Conservation (phyloP, 1,140 invertebrate genomes). For the Drosophila triauraria region DNA sequence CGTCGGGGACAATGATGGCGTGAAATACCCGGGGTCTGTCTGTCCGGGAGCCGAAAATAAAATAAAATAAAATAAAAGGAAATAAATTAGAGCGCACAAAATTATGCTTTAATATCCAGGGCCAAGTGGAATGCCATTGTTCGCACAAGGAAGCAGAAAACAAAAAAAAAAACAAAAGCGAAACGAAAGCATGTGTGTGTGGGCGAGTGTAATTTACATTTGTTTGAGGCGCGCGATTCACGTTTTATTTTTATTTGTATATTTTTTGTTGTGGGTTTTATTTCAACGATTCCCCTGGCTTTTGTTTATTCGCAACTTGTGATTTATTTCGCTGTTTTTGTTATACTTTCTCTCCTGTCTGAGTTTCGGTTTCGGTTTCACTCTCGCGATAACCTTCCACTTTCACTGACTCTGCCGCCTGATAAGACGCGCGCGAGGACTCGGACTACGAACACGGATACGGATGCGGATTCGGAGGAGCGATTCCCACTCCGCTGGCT, state of each 20-base stretch:
- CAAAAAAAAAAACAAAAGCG: conserved; percentile 1
- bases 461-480: conserved; percentile 17
- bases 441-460: conserved; percentile 4
- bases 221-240: conserved; percentile 34
- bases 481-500: conserved; percentile 31
- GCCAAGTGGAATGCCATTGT: conserved; percentile 24
- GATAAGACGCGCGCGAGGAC: conserved; percentile 67
- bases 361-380: conserved; percentile 30
- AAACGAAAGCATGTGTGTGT: conserved; percentile 25
- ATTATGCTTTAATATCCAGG: conserved; percentile 70
- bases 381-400: conserved; percentile 35
- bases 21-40: conserved; percentile 38
- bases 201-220: conserved; percentile 50
- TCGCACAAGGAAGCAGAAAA: not conserved
- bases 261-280: conserved; percentile 37
- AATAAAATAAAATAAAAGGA: conserved; percentile 16
- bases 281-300: conserved; percentile 33
- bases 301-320: conserved; percentile 64
- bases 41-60: conserved; percentile 15
- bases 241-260: conserved; percentile 53
- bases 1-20: conserved; percentile 53
- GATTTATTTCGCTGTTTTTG: conserved; percentile 73
- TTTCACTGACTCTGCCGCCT: conserved; percentile 52
- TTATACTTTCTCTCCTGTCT: conserved; percentile 65
- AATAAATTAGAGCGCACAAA: conserved; percentile 60